A percentile compares a stretch with the other conserved stretches of the same genome.
Conservation (phyloP, 2,113 vertebrate species). For the Apodemus sylvaticus region DNA sequence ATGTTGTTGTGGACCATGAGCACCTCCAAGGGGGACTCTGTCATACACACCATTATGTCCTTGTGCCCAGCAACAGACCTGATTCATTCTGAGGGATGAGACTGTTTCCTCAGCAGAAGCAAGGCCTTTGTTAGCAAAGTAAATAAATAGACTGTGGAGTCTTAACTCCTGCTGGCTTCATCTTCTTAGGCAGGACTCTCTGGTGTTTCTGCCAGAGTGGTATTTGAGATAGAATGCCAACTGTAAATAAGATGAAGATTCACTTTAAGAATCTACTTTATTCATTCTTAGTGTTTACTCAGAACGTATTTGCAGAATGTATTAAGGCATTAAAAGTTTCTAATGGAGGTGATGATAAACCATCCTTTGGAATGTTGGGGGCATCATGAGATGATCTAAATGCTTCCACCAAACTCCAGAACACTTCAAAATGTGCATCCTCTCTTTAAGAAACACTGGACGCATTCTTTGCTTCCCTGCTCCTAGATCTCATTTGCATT, state of each 20-base stretch:
- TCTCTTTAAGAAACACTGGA: conserved; percentile 1
- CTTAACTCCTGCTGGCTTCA: conserved; percentile 64
- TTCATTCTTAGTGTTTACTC: conserved; percentile 66
- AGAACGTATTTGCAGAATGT: conserved; percentile 69
- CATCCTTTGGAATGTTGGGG: conserved; percentile 21
- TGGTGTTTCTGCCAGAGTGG: conserved; percentile 60
- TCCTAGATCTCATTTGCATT: background rate
- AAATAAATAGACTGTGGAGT: conserved; percentile 58
- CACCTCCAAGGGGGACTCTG: background rate
- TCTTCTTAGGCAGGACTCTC: conserved; percentile 60
- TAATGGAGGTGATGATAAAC: background rate
- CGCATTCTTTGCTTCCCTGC: background rate
- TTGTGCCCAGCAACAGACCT: background rate
- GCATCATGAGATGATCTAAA: conserved; percentile 51
- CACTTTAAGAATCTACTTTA: conserved; percentile 70
- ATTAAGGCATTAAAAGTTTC: conserved; percentile 73
- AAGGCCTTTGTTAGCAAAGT: conserved; percentile 66
- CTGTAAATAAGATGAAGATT: conserved; percentile 68
- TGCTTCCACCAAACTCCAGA: conserved; percentile 39
- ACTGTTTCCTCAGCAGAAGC: conserved; percentile 10
- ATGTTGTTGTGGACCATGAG: background rate
- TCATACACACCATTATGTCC: background rate
- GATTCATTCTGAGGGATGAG: background rate
- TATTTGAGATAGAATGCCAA: conserved; percentile 69
- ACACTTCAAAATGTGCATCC: background rate